phyloP scores from a whole-genome alignment of 2,888 invertebrate genomes.

The Penaeus monodon region DNA sequence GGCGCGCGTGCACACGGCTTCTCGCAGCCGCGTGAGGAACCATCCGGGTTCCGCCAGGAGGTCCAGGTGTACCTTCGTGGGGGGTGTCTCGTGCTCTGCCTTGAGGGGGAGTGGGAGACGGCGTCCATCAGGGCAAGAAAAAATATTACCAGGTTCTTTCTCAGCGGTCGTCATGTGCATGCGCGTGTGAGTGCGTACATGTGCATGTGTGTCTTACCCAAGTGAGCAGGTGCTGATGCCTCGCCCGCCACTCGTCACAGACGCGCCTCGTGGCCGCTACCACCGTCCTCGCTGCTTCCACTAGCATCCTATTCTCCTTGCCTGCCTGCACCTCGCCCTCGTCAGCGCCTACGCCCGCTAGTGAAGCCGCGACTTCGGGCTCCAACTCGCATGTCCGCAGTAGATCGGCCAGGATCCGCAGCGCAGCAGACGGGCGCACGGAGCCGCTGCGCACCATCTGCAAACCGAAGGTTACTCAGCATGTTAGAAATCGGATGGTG shows the following conservation, averaged over 20 bases:
- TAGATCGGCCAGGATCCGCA: background rate
- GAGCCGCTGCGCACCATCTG: too few species aligned
- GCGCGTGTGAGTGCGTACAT: too few species aligned
- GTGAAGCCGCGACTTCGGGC: background rate
- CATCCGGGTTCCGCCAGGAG: slow-evolving; percentile 36
- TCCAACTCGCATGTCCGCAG: too few species aligned
- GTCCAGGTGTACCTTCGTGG: slow-evolving; percentile 25
- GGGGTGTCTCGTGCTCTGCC: slow-evolving; percentile 40
- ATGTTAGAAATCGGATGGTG: too few species aligned
- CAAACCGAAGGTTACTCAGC: too few species aligned
- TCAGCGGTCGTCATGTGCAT: too few species aligned
- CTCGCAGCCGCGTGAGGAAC: slow-evolving; percentile 54
- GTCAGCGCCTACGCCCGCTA: background rate
- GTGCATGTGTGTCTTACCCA: slow-evolving; percentile 28
- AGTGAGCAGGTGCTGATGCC: slow-evolving; percentile 27
- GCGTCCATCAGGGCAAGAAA: background rate
- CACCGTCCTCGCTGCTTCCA: slow-evolving; percentile 15
- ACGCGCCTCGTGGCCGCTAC: background rate
- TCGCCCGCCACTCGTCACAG: slow-evolving; percentile 28
- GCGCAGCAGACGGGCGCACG: too few species aligned
- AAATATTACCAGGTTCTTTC: background rate
- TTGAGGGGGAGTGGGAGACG: background rate
- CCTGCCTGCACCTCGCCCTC: background rate
- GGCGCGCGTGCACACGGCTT: slow-evolving; percentile 49
- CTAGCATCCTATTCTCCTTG: slow-evolving; percentile 19